Conservation (phyloP, 2,888 invertebrate species). For the Parapristionchus giblindavisi region DNA sequence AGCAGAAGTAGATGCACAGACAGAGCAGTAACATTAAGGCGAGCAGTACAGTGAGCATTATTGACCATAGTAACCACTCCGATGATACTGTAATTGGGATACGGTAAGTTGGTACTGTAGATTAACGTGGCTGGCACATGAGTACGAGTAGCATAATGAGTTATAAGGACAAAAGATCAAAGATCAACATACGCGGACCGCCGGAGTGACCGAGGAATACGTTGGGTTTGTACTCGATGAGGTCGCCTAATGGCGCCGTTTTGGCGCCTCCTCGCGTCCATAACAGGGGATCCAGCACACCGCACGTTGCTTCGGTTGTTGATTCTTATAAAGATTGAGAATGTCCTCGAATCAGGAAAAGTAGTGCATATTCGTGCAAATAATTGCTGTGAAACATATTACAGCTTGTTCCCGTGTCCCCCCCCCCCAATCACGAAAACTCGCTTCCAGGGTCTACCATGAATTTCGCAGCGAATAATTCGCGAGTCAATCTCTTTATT, state of each 20-base stretch:
- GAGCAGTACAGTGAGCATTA: constrained; percentile 32
- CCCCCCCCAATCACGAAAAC: too few relatives aligned
- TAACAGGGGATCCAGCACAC: constrained; percentile 34
- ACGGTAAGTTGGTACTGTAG: neutral
- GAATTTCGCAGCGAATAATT: neutral
- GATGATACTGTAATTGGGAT: neutral
- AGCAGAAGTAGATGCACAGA: constrained; percentile 31
- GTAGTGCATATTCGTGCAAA: neutral
- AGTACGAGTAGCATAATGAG: neutral
- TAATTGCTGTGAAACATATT: neutral
- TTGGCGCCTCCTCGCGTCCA: neutral
- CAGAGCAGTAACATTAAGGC: constrained; percentile 27
- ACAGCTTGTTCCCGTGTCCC: neutral
- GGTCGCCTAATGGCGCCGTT: neutral
- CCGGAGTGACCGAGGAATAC: neutral
- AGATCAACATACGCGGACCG: constrained; percentile 11
- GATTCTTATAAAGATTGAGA: neutral
- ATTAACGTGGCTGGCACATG: neutral
- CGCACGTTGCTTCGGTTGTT: constrained; percentile 14
- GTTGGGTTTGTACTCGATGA: constrained; percentile 29
- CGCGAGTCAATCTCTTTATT: too few relatives aligned
- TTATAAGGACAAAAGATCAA: neutral
- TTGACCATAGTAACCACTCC: constrained; percentile 31
- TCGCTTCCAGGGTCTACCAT: neutral
- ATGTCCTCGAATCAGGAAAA: neutral